Evolutionary conservation across 1,140 invertebrate genomes (phyloP), one percentile per base, ranked within the genome.

Genomic region (Agrilus planipennis): DNA sequence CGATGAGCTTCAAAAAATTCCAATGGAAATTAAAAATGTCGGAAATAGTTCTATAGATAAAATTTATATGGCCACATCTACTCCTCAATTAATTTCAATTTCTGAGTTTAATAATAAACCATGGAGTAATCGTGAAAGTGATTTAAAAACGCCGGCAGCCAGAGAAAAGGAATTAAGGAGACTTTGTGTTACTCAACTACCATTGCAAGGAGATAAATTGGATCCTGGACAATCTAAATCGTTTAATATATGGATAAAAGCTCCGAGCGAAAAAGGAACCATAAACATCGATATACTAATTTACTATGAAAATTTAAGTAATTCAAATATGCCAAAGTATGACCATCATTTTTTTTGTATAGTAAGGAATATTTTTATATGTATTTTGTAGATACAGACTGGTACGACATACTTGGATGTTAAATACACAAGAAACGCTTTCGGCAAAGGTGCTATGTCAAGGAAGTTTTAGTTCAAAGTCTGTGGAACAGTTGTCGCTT

Each of bases 341-440:
- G n/a, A n/a, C n/a, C n/a, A n/a, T n/a, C n/a, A n/a, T n/a, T n/a
- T n/a, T n/a, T n/a, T n/a, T n/a, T n/a, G n/a, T n/a, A n/a, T n/a
- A n/a, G n/a, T n/a, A n/a, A n/a, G n/a, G n/a, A n/a, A 50, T 37
- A 25, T 48, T 27, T n/a, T 50, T 40, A 21, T 28, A 47, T 43
- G 38, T 37, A 30, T 47, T 42, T 61, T 62, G 30, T 50, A 77
- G 76, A 47, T 75, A 84, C 56, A 65, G 81, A 29, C 54, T 84
- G 7, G 70, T 79, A 18, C 71, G 78, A 4, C 79, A 84, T 44
- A 69, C 68, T 14, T 81, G 78, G 71, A 67, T 75, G 37, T 58
- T 83, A n/a, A 70, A 71, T 25, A 75, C 82, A n/a, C 63, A 77
- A 32, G 75, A 80, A 44, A 81, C 79, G 2, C 55, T 84, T 10